Evolutionary conservation across 2,797 vertebrate species (phyloP), one percentile per base, ranked within the genome.

Genomic region (Sorex maritimensis): DNA sequence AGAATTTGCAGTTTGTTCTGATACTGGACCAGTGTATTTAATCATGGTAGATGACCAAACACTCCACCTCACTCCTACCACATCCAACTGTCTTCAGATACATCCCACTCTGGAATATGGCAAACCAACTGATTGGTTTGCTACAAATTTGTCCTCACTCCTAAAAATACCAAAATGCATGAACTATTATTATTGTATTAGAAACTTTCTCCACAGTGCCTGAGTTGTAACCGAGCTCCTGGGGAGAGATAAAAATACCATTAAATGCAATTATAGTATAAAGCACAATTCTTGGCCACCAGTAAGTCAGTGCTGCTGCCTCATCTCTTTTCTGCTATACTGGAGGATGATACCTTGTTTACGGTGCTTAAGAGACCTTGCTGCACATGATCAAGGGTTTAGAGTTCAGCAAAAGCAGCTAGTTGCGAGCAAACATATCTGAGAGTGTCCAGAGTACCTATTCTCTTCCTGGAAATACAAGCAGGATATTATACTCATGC

Each of bases 381-480:
- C 11, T 92, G 41, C 65, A 79, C 10, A 26, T 89, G 38, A 26
- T 61, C 28, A 14, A 65, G 19, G 55, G 10, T 24, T 55, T 21
- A 77, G 63, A 9, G 11, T 8, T 86, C 58, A 93, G 21, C 26
- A 28, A 74, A 91, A 80, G 52, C 9, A 77, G 49, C 44, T 86
- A 49, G 49, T 44, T 81, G 89, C 94, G n/a, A 79, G 55, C 80
- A 13, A 91, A 78, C 30, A 30, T 19, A 65, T 86, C 28, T 79
- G 75, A 78, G 46, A 79, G 23, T 83, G 30, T 65, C 7, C 13
- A 84, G 46, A 5, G 67, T 15, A 24, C 86, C 72, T 34, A 21
- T 80, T 80, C n/a, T 81, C 30, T 95, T 82, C 24, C 79, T 80
- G 26, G 44, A 81, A 72, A 38, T 17, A 78, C 19, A 88, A 88